Evolutionary conservation across 2,113 vertebrate genomes (phyloP), one percentile per base, ranked within the genome.

Genomic region (Aphyosemion australe): DNA sequence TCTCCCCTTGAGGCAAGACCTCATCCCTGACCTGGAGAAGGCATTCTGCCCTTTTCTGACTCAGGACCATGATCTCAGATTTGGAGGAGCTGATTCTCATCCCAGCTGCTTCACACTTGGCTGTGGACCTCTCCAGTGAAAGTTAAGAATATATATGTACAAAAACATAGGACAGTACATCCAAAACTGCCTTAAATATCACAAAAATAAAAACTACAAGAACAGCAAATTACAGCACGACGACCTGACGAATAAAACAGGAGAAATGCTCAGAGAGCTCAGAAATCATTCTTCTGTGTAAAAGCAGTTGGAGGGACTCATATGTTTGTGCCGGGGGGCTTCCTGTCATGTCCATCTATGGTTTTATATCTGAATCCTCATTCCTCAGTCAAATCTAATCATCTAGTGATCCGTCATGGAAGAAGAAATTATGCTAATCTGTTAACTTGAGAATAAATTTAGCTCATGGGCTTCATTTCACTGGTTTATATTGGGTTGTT

Each of bases 311-410:
- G 58, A 47, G 26, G 4, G 21, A 5, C 43, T 69, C 26, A 37
- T 15, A 50, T 26, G 20, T 60, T 15, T 55, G 11, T 26, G 19
- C 61, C 48, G 19, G 26, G 14, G 8, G 37, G 34, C 34, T 12
- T 19, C 15, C 48, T 6, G 32, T 62, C 31, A 41, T 18, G 2
- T 34, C 20, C 51, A 18, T 21, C 48, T 6, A 12, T 5, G 9
- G 13, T 63, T 34, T 42, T 41, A 26, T 39, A 37, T 42, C 48
- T 51, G 37, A 34, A n/a, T 49, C 9, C 14, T 52, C 21, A 50
- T 34, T 64, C 37, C 21, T 45, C 20, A 47, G 47, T 45, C 13
- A 42, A 2, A 41, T 61, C 49, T 26, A 19, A 72, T 58, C 14
- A 51, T 11, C 15, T 42, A 31, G 3, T 51, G 41, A 39, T 65